Conservation (phyloP, 2,888 invertebrate genomes). For the Synergus itoensis region DNA sequence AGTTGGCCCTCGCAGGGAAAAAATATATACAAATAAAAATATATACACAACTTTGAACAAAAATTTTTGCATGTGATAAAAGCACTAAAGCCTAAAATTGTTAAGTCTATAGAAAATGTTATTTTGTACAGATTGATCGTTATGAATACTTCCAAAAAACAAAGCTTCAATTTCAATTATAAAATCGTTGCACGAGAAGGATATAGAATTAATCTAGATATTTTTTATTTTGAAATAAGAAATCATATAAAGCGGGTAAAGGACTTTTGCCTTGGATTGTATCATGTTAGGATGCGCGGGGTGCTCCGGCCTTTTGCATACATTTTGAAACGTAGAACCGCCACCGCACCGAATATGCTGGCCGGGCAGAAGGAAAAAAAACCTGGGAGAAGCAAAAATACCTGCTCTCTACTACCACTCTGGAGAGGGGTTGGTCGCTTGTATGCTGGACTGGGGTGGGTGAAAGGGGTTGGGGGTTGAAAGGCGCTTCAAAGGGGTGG, state of each 20-base stretch:
- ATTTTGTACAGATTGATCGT: too few relatives aligned
- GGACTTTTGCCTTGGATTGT: constrained; percentile 69
- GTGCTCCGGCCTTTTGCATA: constrained; percentile 76
- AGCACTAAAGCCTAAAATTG: too few relatives aligned
- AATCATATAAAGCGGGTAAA: neutral
- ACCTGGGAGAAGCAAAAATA: constrained; percentile 63
- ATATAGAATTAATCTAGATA: neutral
- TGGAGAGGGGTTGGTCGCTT: constrained; percentile 18
- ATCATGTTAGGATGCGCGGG: constrained; percentile 75
- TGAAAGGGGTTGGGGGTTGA: neutral
- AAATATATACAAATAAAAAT: too few relatives aligned
- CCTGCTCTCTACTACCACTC: constrained; percentile 48
- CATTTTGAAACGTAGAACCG: constrained; percentile 75
- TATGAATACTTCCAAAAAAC: too few relatives aligned
- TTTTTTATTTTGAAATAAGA: neutral
- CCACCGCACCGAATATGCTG: constrained; percentile 70
- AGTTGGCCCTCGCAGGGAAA: too few relatives aligned
- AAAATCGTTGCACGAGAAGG: too few relatives aligned
- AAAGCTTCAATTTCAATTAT: too few relatives aligned
- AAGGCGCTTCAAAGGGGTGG: constrained; percentile 38
- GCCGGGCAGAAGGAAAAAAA: constrained; percentile 55
- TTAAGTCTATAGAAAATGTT: too few relatives aligned
- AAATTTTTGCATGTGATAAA: too few relatives aligned
- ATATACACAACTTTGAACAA: too few relatives aligned
- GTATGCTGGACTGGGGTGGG: neutral